phyloP scores from a whole-genome alignment of 2,888 invertebrate species.

The Macrosoma leucophasiata region DNA sequence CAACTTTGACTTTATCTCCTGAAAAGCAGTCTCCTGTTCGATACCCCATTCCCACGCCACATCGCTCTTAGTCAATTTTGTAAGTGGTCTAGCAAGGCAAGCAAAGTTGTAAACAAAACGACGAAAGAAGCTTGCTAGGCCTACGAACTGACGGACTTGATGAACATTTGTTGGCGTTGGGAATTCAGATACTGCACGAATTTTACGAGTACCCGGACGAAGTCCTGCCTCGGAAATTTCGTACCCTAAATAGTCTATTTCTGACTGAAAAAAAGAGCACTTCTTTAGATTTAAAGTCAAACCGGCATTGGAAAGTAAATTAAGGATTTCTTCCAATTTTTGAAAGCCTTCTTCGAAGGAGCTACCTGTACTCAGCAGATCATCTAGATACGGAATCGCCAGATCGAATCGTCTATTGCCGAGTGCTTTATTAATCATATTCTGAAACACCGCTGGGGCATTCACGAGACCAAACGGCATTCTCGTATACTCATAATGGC shows the following conservation, averaged over 20 bases:
- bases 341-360: background rate
- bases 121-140: constrained; percentile 28
- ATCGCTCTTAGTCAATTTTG: constrained; percentile 6
- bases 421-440: constrained; percentile 23
- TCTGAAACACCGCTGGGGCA: constrained; percentile 29
- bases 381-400: constrained; percentile 9
- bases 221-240: constrained; percentile 12
- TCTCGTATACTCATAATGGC: constrained; percentile 31
- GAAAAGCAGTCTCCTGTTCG: constrained; percentile 9
- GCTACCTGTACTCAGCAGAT: constrained; percentile 1
- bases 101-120: background rate
- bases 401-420: constrained; percentile 1
- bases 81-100: constrained; percentile 11
- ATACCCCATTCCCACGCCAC: constrained; percentile 8
- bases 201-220: constrained; percentile 11
- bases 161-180: constrained; percentile 1
- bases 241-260: constrained; percentile 3
- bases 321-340: background rate
- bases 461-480: constrained; percentile 29
- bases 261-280: background rate
- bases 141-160: constrained; percentile 2
- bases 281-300: background rate
- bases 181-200: constrained; percentile 26
- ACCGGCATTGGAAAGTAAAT: background rate
- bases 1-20: constrained; percentile 4